Evolutionary conservation across 2,888 invertebrate genomes (phyloP), one percentile per base, ranked within the genome.

Genomic region (Zaprionus lineosus): DNA sequence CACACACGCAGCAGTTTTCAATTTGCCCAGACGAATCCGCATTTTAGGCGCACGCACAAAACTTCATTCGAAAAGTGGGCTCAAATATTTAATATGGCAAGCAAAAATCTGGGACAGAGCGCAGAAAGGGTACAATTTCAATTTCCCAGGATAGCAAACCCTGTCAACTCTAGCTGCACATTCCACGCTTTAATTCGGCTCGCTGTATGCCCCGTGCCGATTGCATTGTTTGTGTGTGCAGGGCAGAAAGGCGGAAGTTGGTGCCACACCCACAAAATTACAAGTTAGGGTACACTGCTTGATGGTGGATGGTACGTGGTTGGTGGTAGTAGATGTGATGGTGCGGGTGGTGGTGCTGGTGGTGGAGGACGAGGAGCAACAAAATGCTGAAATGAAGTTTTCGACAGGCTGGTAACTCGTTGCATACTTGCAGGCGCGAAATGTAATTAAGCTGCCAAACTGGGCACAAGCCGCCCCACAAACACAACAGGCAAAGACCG

Each of bases 351-450:
- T n/a, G n/a, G n/a, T n/a, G n/a, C n/a, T n/a, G n/a, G n/a, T n/a
- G n/a, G n/a, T n/a, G n/a, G n/a, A n/a, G n/a, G n/a, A n/a, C n/a
- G n/a, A n/a, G n/a, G n/a, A n/a, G n/a, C n/a, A n/a, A n/a, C n/a
- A n/a, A n/a, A n/a, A n/a, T 36, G 26, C 18, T 33, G 48, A 60
- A 68, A 72, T 66, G 55, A 72, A 72, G 60, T 66, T 68, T 60
- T 55, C 67, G 43, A 52, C 65, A 34, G 50, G 44, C 39, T 46
- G 50, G 47, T 46, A 50, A 12, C 41, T 62, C 68, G 58, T 46
- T 74, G 84, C 84, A 85, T 83, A 74, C 72, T 76, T 74, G 69
- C 84, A 81, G 77, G 81, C 77, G 77, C 81, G 74, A 75, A 83
- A 83, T 83, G 85, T 77, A 81, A 81, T 81, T 81, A 81, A 81